phyloP scores from a whole-genome alignment of 1,140 invertebrate genomes.

The Solen grandis region DNA sequence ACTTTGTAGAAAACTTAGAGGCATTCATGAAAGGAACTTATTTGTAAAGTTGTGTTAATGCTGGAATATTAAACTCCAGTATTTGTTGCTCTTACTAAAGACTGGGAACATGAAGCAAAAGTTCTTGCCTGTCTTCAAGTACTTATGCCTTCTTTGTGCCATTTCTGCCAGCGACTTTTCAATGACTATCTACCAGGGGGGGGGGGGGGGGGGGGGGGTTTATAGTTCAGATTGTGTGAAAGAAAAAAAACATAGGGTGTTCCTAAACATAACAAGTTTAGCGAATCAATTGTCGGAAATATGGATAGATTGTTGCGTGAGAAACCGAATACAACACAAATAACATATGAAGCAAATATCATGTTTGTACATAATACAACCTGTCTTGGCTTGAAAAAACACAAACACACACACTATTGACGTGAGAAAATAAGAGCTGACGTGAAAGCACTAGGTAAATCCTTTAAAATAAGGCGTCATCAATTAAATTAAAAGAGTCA shows the following conservation, averaged over 20 bases:
- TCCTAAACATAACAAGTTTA: slow-evolving; percentile 9
- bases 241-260: neutral
- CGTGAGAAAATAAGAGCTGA: neutral
- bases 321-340: slow-evolving; percentile 1
- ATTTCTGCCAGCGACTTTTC: slow-evolving; percentile 2
- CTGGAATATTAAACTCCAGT: neutral
- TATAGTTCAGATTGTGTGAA: neutral
- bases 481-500: neutral
- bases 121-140: neutral
- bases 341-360: slow-evolving; percentile 28
- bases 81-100: neutral
- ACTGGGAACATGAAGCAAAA: slow-evolving; percentile 37
- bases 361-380: slow-evolving; percentile 40
- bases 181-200: slow-evolving; percentile 2
- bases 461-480: neutral
- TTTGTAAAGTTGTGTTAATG: neutral
- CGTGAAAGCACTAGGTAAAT: neutral
- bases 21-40: slow-evolving; percentile 23
- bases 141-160: slow-evolving; percentile 21
- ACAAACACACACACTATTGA: neutral
- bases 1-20: slow-evolving; percentile 5
- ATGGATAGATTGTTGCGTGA: slow-evolving; percentile 17
- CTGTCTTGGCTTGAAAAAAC: neutral
- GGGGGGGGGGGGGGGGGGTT: no score
- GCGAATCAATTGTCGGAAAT: slow-evolving; percentile 19